These are phyloP conservation scores for Meda fulgida DNA, from an alignment of 2,797 vertebrate genomes.

Conservation along the genomic window DNA sequence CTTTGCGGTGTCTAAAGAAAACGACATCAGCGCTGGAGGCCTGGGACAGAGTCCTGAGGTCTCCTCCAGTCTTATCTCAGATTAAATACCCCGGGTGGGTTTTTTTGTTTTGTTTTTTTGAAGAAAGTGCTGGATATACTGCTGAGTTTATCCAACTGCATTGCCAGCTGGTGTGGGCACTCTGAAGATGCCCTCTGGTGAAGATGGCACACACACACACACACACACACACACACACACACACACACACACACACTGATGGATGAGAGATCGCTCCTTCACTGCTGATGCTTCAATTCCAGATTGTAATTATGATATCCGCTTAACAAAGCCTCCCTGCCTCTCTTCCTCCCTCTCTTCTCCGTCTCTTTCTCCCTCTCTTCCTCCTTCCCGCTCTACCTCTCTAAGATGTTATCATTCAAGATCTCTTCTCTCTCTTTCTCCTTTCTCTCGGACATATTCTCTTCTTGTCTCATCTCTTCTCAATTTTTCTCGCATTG, in stretches of 20 bases:
- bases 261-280: slow-evolving; percentile 28
- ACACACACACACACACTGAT: neutral
- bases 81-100: slow-evolving; percentile 24
- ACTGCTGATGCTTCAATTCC: slow-evolving; percentile 37
- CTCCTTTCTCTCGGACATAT: neutral
- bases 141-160: slow-evolving; percentile 27
- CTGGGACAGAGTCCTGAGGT: neutral
- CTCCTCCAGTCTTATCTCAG: slow-evolving; percentile 6
- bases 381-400: neutral
- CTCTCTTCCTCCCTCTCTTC: slow-evolving; percentile 7
- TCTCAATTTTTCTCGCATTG: neutral
- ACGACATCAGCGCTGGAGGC: neutral
- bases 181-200: slow-evolving; percentile 32
- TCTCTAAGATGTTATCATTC: neutral
- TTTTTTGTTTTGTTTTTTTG: neutral
- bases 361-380: neutral
- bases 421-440: neutral
- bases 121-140: slow-evolving; percentile 27
- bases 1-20: neutral
- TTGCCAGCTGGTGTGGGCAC: slow-evolving; percentile 9
- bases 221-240: neutral
- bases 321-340: slow-evolving; percentile 14
- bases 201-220: neutral
- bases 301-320: slow-evolving; percentile 61
- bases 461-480: neutral